Percentiles rank a stretch among this genome's conserved stretches.
Conservation (phyloP, 2,113 vertebrate genomes). For the Odobenus rosmarus region DNA sequence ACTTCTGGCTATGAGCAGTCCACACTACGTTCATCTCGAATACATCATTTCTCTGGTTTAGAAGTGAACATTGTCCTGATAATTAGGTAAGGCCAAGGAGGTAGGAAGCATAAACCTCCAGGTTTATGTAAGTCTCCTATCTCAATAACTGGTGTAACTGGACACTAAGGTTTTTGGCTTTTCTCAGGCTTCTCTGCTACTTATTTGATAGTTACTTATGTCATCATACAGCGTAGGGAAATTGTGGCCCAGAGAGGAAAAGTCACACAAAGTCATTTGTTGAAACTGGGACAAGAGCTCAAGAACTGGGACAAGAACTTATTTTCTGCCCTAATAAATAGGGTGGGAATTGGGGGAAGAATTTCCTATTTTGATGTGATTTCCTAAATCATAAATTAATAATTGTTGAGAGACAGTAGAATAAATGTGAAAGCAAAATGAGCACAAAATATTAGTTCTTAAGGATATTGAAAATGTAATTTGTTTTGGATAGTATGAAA, state of each 20-base stretch:
- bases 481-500: conserved; percentile 45
- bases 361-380: conserved; percentile 13
- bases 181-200: not conserved
- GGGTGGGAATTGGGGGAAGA: not conserved
- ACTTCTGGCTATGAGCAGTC: not conserved
- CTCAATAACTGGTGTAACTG: not conserved
- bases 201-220: not conserved
- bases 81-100: not conserved
- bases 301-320: conserved; percentile 30
- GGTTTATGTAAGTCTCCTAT: not conserved
- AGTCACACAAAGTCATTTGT: not conserved
- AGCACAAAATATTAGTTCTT: conserved; percentile 37
- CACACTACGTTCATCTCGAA: not conserved
- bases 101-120: not conserved
- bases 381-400: conserved; percentile 18
- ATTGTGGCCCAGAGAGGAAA: not conserved
- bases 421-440: conserved; percentile 29
- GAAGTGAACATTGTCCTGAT: not conserved
- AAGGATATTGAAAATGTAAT: not conserved
- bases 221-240: not conserved
- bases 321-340: conserved; percentile 40
- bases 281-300: conserved; percentile 21
- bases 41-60: conserved; percentile 12
- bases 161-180: not conserved
- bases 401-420: not conserved